Base-by-base conservation (phyloP, 2,797 vertebrate species). In the Crax fasciolata region DNA sequence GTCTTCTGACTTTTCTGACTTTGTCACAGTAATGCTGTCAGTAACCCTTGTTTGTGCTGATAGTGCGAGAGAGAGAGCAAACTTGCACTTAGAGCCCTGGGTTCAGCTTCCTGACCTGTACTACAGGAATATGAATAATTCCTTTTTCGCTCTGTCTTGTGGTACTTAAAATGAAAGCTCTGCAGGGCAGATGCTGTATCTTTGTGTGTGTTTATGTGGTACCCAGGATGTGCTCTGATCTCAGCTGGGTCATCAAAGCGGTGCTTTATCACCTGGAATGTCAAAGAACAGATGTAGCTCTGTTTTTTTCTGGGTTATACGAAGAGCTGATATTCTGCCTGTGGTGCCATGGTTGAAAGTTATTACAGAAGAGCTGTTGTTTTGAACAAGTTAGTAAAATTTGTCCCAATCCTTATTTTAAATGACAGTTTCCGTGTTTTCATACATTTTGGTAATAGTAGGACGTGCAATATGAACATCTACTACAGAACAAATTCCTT, bases 221-320 rank as follows among this genome's bases (percentile, higher is more conserved):
- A 93, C 94, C 85, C 52, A 78, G 87, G 76, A 94, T 70, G 83
- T 76, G 55, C 91, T 96, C 52, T 92, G 91, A 96, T 96, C 94
- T 96, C 91, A 89, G 67, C 87, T 95, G 91, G 94, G 94, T 87
- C 89, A 96, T 96, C 94, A 95, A 95, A 96, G 93, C 49, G 89
- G 61, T 94, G 87, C 82, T 96, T 94, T 96, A 95, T 95, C 92
- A 97, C 89, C 95, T 93, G 79, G 93, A 94, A 95, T 91, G 92
- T 95, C 96, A 88, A 79, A 93, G 92, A 96, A 96, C 92, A 96
- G 96, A 92, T 95, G 96, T 93, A 94, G 74, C 85, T 93, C 73
- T 51, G 25, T 78, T 84, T 94, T 68, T 84, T 94, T 75, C 79
- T 57, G 83, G 74, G 39, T 73, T 79, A 10, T 73, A 81, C 76